A percentile compares a stretch with the other conserved stretches of the same genome.
phyloP scores from a whole-genome alignment of 2,888 invertebrate species.

The Vesta saturnalis region DNA sequence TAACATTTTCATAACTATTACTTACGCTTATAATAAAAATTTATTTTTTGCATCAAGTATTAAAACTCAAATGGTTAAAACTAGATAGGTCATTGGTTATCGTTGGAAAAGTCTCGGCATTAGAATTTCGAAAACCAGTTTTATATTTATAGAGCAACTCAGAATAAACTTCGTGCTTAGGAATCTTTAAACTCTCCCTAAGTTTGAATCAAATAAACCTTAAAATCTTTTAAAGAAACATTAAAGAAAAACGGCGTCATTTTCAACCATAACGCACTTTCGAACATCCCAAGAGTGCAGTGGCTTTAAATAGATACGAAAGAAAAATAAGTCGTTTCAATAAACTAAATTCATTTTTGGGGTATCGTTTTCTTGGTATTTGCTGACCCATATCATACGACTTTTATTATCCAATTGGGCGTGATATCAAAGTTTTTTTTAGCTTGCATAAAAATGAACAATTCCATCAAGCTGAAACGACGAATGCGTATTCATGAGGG shows the following conservation, averaged over 20 bases:
- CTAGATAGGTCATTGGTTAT: too few species aligned
- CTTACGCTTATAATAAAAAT: too few species aligned
- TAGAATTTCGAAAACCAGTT: too few species aligned
- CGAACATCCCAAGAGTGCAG: conserved; percentile 20
- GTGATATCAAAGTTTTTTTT: conserved; percentile 3
- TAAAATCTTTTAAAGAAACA: conserved; percentile 22
- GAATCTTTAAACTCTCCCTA: not conserved
- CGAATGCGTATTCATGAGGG: conserved; percentile 29
- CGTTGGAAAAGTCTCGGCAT: too few species aligned
- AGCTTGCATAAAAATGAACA: conserved; percentile 18
- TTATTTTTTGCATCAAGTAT: too few species aligned
- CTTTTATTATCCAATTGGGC: conserved; percentile 18
- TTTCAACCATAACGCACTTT: conserved; percentile 17
- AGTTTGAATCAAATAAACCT: conserved; percentile 12
- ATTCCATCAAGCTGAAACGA: conserved; percentile 19
- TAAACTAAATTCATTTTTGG: conserved; percentile 8
- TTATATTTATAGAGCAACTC: too few species aligned
- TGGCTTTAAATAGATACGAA: conserved; percentile 18
- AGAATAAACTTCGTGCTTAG: too few species aligned
- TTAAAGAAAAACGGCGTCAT: conserved; percentile 28
- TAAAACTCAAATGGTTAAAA: too few species aligned
- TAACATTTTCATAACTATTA: too few species aligned
- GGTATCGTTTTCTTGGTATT: conserved; percentile 5
- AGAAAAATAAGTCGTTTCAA: conserved; percentile 15
- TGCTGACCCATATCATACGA: conserved; percentile 14